These are phyloP conservation scores for Anguilla megastoma DNA, from an alignment of 2,797 vertebrate species.

Conservation along the genomic window DNA sequence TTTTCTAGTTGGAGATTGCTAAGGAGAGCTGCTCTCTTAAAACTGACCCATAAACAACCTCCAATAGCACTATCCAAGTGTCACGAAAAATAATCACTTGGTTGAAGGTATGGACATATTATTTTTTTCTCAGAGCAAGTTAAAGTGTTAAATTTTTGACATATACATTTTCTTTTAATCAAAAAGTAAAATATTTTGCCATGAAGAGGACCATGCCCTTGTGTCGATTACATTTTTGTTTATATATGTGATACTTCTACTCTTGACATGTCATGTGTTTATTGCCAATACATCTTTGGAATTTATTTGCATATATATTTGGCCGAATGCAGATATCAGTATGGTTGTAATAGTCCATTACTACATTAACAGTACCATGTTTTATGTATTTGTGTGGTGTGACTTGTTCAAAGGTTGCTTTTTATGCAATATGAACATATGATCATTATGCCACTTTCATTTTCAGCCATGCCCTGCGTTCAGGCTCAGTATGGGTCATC, in stretches of 20 bases:
- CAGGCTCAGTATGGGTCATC: slow-evolving; percentile 96
- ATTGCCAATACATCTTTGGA: background rate
- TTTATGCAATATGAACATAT: slow-evolving; percentile 57
- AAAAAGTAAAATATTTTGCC: background rate
- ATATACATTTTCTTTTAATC: background rate
- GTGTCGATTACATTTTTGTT: slow-evolving; percentile 30
- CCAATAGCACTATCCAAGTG: slow-evolving; percentile 80
- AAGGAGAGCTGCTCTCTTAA: slow-evolving; percentile 66
- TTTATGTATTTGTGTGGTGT: background rate
- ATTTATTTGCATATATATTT: background rate
- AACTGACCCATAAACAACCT: slow-evolving; percentile 65
- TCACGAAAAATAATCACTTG: slow-evolving; percentile 79
- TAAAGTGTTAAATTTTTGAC: background rate
- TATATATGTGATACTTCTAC: slow-evolving; percentile 15
- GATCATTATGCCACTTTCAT: slow-evolving; percentile 73
- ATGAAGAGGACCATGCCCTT: background rate
- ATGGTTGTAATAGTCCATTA: background rate
- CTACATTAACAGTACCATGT: background rate
- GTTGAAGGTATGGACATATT: slow-evolving; percentile 80
- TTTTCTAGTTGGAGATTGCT: slow-evolving; percentile 69
- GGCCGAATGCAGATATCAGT: background rate
- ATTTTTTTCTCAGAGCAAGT: background rate
- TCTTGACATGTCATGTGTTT: background rate
- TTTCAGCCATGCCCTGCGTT: slow-evolving; percentile 92
- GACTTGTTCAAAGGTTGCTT: slow-evolving; percentile 37